These are phyloP conservation scores for Zaprionus inermis DNA, from an alignment of 1,140 invertebrate species.

Conservation along the genomic window DNA sequence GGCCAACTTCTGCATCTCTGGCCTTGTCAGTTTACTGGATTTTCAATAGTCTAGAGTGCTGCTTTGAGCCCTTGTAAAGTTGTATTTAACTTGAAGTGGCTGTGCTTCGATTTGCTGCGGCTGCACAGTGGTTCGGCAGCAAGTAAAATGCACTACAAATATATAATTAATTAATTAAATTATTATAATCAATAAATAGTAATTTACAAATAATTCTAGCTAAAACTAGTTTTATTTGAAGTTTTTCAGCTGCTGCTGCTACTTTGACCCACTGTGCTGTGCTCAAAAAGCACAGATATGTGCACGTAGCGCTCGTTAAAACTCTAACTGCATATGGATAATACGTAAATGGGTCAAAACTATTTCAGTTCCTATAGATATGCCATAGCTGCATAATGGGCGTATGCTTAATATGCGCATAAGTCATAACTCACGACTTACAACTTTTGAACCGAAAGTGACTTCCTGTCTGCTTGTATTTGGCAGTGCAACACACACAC, in stretches of 20 bases:
- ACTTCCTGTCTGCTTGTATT: conserved; percentile 64
- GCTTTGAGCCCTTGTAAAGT: not conserved
- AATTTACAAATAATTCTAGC: not conserved
- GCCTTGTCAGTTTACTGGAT: conserved; percentile 9
- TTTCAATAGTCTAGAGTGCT: conserved; percentile 5
- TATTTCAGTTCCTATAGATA: conserved; percentile 3
- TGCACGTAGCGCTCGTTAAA: not conserved
- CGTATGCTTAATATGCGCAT: conserved; percentile 43
- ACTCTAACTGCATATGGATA: conserved; percentile 5
- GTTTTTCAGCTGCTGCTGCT: not conserved
- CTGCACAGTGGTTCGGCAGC: not conserved
- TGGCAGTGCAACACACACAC: conserved; percentile 22
- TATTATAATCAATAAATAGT: not conserved
- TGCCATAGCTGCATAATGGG: not conserved
- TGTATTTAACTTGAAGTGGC: not conserved
- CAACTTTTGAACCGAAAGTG: conserved; percentile 30
- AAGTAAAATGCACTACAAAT: not conserved
- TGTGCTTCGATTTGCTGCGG: not conserved
- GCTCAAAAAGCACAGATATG: not conserved
- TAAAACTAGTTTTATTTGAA: not conserved
- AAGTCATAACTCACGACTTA: conserved; percentile 30
- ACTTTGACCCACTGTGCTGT: not conserved
- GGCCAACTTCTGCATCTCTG: not conserved
- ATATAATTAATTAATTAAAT: not conserved
- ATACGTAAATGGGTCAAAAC: conserved; percentile 3